phyloP scores from a whole-genome alignment of 92 coral and sea anemone species.

The Parazoanthus darwini region DNA sequence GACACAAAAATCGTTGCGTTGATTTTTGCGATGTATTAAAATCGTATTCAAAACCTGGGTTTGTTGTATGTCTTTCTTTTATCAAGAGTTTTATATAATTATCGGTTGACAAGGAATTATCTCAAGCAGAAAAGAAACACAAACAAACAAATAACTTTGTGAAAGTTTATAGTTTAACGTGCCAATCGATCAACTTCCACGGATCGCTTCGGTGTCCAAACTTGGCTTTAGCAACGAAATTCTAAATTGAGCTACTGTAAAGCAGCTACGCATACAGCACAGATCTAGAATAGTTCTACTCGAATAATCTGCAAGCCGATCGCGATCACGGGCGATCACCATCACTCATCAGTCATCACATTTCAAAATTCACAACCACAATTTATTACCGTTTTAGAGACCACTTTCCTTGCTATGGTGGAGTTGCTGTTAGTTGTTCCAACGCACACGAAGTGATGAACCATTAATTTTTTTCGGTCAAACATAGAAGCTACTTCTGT shows the following conservation, averaged over 20 bases:
- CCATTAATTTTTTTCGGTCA: too few relatives aligned
- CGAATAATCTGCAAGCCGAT: constrained; percentile 25
- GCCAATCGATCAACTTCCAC: constrained; percentile 38
- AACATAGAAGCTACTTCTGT: too few relatives aligned
- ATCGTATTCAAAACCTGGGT: constrained; percentile 25
- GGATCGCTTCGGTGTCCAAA: constrained; percentile 32
- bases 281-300: constrained; percentile 32
- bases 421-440: too few relatives aligned
- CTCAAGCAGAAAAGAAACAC: not conserved
- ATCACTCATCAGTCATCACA: too few relatives aligned
- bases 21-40: constrained; percentile 6
- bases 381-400: too few relatives aligned
- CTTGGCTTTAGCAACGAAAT: constrained; percentile 30
- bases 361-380: too few relatives aligned
- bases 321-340: constrained; percentile 2
- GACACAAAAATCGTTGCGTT: not conserved
- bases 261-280: constrained; percentile 25
- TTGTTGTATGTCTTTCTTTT: not conserved
- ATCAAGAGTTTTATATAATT: too few relatives aligned
- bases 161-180: constrained; percentile 1
- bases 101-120: too few relatives aligned
- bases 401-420: too few relatives aligned
- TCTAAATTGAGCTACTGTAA: constrained; percentile 20
- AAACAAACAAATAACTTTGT: constrained; percentile 13
- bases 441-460: too few relatives aligned